A percentile compares a stretch with the other conserved stretches of the same genome.
Conservation (phyloP, 2,888 invertebrate species). For the Hybos culiciformis region DNA sequence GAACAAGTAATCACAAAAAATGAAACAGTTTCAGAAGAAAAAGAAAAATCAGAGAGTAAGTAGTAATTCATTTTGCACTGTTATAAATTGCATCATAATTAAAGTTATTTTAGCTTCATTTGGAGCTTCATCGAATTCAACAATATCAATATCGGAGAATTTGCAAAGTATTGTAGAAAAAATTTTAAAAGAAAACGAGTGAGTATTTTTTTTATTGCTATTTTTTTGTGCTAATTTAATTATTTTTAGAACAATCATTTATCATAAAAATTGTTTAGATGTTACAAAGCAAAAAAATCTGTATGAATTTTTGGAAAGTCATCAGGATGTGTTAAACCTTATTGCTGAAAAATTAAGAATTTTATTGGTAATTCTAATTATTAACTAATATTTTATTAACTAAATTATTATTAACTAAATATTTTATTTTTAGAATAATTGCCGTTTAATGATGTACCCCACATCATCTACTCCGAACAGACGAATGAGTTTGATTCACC, state of each 20-base stretch:
- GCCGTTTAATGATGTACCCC: slow-evolving; percentile 15
- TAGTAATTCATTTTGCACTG: neutral
- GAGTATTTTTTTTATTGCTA: neutral
- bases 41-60: neutral
- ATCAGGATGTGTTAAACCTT: slow-evolving; percentile 26
- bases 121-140: neutral
- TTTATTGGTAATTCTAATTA: slow-evolving; percentile 19
- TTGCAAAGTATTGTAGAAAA: slow-evolving; percentile 5
- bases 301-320: slow-evolving; percentile 23
- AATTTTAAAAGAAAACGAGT: slow-evolving; percentile 8
- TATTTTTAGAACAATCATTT: slow-evolving; percentile 3
- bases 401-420: slow-evolving; percentile 6
- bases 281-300: slow-evolving; percentile 2
- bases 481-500: slow-evolving; percentile 14
- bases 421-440: slow-evolving; percentile 8
- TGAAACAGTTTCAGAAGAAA: neutral
- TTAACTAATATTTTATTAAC: slow-evolving; percentile 20
- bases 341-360: slow-evolving; percentile 25
- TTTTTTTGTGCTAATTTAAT: neutral
- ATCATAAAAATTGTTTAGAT: slow-evolving; percentile 1
- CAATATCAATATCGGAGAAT: slow-evolving; percentile 3
- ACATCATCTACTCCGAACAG: slow-evolving; percentile 33
- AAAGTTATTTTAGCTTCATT: neutral
- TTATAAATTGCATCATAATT: neutral
- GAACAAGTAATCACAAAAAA: too few species aligned